Percentiles rank a stretch among this genome's conserved stretches.
phyloP scores from a whole-genome alignment of 2,888 invertebrate species.

The Crossocerus cetratus region DNA sequence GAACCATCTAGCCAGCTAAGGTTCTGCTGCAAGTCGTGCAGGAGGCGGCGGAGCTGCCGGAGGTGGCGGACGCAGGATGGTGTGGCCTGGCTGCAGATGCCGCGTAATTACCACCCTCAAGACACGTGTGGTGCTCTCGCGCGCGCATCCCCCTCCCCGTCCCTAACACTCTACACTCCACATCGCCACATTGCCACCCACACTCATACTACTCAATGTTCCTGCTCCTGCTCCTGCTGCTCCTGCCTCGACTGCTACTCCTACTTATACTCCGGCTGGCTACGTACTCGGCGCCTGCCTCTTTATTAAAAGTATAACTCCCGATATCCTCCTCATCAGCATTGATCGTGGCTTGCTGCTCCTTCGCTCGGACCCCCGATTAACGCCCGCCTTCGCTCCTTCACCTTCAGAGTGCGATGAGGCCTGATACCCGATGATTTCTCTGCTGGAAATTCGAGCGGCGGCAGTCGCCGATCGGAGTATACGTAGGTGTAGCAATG shows the following conservation, averaged over 20 bases:
- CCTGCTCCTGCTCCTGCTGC: too few species aligned
- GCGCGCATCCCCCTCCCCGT: slow-evolving; percentile 59
- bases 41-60: slow-evolving; percentile 24
- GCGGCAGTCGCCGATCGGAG: too few species aligned
- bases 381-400: background rate
- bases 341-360: slow-evolving; percentile 40
- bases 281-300: slow-evolving; percentile 56
- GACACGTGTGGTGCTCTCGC: slow-evolving; percentile 74
- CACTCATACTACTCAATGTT: too few species aligned
- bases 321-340: slow-evolving; percentile 53
- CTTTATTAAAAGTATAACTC: slow-evolving; percentile 75
- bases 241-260: slow-evolving; percentile 26
- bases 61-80: slow-evolving; percentile 63
- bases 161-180: slow-evolving; percentile 31
- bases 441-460: background rate
- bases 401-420: background rate
- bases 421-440: background rate
- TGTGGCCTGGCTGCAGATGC: slow-evolving; percentile 74
- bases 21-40: slow-evolving; percentile 69
- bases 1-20: slow-evolving; percentile 67
- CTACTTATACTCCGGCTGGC: slow-evolving; percentile 28
- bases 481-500: too few species aligned
- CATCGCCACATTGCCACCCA: slow-evolving; percentile 17
- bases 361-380: slow-evolving; percentile 7
- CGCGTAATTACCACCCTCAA: slow-evolving; percentile 77